These are phyloP conservation scores for Vombatus ursinus DNA, from an alignment of 2,113 vertebrate genomes.

Conservation along the genomic window DNA sequence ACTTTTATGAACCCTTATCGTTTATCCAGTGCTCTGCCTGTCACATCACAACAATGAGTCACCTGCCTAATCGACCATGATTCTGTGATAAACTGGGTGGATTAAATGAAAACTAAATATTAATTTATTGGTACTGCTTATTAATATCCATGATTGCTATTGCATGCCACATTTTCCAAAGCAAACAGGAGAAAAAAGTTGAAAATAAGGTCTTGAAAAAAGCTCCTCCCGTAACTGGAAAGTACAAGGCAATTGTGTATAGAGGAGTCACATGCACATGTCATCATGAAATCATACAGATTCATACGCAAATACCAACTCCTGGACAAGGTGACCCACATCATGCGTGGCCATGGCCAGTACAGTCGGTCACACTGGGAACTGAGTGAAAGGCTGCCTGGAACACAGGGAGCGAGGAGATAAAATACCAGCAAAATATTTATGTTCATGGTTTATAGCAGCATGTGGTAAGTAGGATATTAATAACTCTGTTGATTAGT, in stretches of 20 bases:
- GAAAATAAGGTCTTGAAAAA: neutral
- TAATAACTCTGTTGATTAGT: slow-evolving; percentile 70
- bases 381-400: slow-evolving; percentile 58
- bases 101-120: slow-evolving; percentile 29
- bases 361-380: slow-evolving; percentile 49
- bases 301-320: neutral
- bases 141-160: slow-evolving; percentile 1
- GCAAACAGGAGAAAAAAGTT: neutral
- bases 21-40: slow-evolving; percentile 7
- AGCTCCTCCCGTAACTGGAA: neutral
- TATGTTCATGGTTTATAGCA: slow-evolving; percentile 59
- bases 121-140: slow-evolving; percentile 30
- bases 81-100: slow-evolving; percentile 25
- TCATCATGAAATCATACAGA: slow-evolving; percentile 46
- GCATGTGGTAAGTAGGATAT: slow-evolving; percentile 70
- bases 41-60: slow-evolving; percentile 39
- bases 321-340: slow-evolving; percentile 47
- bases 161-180: neutral
- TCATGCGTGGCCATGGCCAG: slow-evolving; percentile 38
- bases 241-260: neutral
- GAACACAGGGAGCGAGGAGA: slow-evolving; percentile 62
- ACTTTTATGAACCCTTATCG: neutral
- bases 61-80: slow-evolving; percentile 56
- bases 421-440: slow-evolving; percentile 72
- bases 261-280: neutral